Percentiles rank a stretch among this genome's conserved stretches.
Evolutionary conservation across 1,140 invertebrate species (phyloP).

Genomic region (Lerema accius): DNA sequence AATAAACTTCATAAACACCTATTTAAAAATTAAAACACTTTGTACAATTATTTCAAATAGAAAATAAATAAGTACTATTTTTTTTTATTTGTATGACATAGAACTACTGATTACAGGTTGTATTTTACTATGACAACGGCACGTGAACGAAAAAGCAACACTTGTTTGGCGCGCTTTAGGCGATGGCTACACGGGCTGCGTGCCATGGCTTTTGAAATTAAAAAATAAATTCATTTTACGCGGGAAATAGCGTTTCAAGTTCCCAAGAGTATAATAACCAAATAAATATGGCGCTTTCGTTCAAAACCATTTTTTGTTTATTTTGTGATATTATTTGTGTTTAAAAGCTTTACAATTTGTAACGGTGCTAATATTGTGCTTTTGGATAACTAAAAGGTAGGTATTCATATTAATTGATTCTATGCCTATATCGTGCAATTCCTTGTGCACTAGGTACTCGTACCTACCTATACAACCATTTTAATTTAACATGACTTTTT

Average conservation of each 20-base stretch:
- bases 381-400: too few relatives aligned
- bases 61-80: too few relatives aligned
- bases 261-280: too few relatives aligned
- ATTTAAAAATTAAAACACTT: too few relatives aligned
- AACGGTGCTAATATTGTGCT: too few relatives aligned
- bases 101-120: neutral
- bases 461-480: too few relatives aligned
- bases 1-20: too few relatives aligned
- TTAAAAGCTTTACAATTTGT: too few relatives aligned
- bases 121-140: constrained; percentile 6
- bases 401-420: too few relatives aligned
- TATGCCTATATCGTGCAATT: too few relatives aligned
- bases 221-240: constrained; percentile 36
- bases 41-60: neutral
- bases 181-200: constrained; percentile 40
- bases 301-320: neutral
- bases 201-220: constrained; percentile 36
- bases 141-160: constrained; percentile 41
- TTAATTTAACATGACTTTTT: too few relatives aligned
- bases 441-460: too few relatives aligned
- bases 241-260: constrained; percentile 15
- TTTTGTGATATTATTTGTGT: neutral
- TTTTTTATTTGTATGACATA: neutral
- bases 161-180: constrained; percentile 48
- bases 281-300: neutral